Base-by-base conservation (phyloP, 1,140 invertebrate genomes). In the Anastrepha obliqua region DNA sequence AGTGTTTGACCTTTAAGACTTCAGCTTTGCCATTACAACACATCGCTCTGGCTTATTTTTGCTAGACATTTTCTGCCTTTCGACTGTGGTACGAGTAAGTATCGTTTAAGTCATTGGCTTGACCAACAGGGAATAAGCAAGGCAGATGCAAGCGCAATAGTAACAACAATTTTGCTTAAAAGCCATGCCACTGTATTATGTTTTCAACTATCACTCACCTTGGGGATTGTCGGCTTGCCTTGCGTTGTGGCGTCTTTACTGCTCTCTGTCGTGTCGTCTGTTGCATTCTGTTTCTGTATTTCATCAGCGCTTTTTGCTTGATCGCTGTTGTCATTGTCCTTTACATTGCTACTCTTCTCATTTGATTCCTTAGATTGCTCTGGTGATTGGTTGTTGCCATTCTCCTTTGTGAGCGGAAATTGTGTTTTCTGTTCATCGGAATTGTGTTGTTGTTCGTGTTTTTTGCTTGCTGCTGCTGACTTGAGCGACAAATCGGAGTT, bases 401-500 rank as follows among this genome's bases (percentile, higher is more conserved):
- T 85, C n/a, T 62, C 67, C 62, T 62, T 87, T 58, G 86, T 64
- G 65, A 60, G 44, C 44, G 44, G 20, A 65, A 58, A 81, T 81
- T 64, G 74, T 51, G 58, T 39, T 62, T 90, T 92, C 90, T 92
- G 91, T 91, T 92, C 85, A 55, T 47, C 39, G 3, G 44, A 7
- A 51, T 64, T 59, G 13, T 87, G 70, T 87, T 87, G 70, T 85
- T 87, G 87, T 85, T 85, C 67, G 17, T 86, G 55, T 62, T 88
- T 85, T 81, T 86, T 86, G 59, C n/a, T 64, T n/a, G 81, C 65
- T 55, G 15, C 70, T 86, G 67, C 67, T n/a, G 87, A 67, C 60
- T 86, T 88, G 42, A 85, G 59, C 88, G 89, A 88, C 92, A 91
- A 91, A 91, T 92, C 91, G 89, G 91, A 92, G 88, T 92, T 92